Evolutionary conservation across 2,888 invertebrate species (phyloP), one percentile per base, ranked within the genome.

Genomic region (Diloba caeruleocephala): DNA sequence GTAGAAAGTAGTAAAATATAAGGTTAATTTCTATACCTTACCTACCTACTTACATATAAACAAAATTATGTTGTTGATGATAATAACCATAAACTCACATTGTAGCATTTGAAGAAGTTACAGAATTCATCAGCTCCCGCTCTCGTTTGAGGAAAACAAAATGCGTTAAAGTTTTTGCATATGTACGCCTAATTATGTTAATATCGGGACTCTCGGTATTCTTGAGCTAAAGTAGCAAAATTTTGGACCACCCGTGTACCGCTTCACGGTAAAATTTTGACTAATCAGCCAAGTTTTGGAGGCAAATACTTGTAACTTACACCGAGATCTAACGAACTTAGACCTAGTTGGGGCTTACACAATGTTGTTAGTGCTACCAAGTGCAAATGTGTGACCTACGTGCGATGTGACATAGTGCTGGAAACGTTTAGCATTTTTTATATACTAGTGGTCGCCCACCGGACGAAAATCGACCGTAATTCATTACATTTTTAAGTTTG

Each of bases 181-280:
- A 65, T 61, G 56, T 64, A 52, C 48, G 55, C 51, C 54, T 60
- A 45, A 55, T 55, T 58, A 61, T 57, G 58, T 50, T 51, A 66
- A 62, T 59, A 41, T 21, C 2, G 38, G 25, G 21, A 17, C 13
- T 29, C 33, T 7, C 15, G 19, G 26, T 31, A 31, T 31, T 44
- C 29, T 43, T 19, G 32, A 49, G 46, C 29, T 12, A 49, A 44
- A 41, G 28, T 36, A 44, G 9, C 21, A 17, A 37, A 36, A 64
- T 51, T 53, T 53, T 36, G 33, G 44, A 38, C 65, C 23, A 36
- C 12, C 38, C 26, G n/a, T 43, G 26, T 39, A 7, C 21, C 28
- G 6, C 37, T 42, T 43, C 70, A 65, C 61, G 68, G 70, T 52
- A 44, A 29, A 10, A 49, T 14, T 38, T 36, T 33, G 45, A 36